Evolutionary conservation across 2,797 vertebrate genomes (phyloP).

Genomic region (Tiaroga cobitis): DNA sequence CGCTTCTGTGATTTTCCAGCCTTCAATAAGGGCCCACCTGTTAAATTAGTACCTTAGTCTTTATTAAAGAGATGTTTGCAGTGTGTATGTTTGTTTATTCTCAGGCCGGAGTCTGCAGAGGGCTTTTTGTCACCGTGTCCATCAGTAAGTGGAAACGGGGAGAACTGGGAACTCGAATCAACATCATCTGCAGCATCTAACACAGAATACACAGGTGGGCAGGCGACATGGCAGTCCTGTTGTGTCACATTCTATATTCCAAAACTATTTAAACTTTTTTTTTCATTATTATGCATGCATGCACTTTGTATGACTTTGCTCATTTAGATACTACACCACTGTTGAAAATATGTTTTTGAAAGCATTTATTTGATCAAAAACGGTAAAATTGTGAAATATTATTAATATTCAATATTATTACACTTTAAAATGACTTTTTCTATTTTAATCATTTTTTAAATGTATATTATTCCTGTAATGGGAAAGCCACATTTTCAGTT

Average conservation of each 20-base stretch:
- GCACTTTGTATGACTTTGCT: not conserved
- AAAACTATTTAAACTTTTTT: not conserved
- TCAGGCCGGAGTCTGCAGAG: conserved; percentile 92
- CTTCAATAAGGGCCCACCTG: not conserved
- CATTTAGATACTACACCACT: not conserved
- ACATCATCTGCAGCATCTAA: conserved; percentile 96
- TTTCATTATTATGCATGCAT: not conserved
- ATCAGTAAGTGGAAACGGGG: conserved; percentile 90
- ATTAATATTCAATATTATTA: too few species aligned
- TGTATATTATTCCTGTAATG: not conserved
- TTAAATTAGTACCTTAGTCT: not conserved
- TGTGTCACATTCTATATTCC: not conserved
- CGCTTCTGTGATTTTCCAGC: not conserved
- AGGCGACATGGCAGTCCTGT: conserved; percentile 74
- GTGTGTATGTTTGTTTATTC: conserved; percentile 26
- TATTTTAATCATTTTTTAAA: not conserved
- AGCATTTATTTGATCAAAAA: not conserved
- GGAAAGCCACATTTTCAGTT: not conserved
- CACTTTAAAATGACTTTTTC: not conserved
- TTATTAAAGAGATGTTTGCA: not conserved
- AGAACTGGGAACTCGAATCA: conserved; percentile 98
- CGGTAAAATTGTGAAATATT: not conserved
- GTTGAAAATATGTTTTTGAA: not conserved
- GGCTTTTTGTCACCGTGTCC: conserved; percentile 90
- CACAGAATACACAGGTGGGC: conserved; percentile 97